Evolutionary conservation across 2,888 invertebrate genomes (phyloP), one percentile per base, ranked within the genome.

Genomic region (Morinoia aosen): DNA sequence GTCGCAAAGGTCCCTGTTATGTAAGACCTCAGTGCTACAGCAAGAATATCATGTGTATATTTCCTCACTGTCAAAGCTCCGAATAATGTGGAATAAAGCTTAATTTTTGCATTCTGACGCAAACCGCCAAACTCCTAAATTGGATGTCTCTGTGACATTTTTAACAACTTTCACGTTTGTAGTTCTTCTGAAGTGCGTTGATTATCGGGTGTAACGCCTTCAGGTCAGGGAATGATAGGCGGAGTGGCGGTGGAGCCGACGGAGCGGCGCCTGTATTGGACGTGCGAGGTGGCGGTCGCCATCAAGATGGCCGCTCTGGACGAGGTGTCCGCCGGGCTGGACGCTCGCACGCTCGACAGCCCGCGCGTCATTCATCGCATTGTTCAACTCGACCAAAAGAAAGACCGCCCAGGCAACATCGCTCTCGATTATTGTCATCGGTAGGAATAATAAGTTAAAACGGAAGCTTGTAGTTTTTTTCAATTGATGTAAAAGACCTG

Each of bases 161-260:
- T 76, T 33, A 25, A 19, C 33, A 76, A 76, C 25, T 19, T 76
- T 33, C 76, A 76, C 25, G 3, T 76, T 76, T 76, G 61, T 76
- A 33, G 25, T 76, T 76, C 25, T 76, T 76, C 76, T 76, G 0
- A 1, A 76, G 19, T 33, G 25, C 10, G 76, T 76, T 76, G 76
- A 76, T 76, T 33, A 10, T 76, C 25, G 25, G 76, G 16, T 76
- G 76, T 1, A 33, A 16, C 25, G 19, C 76, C 97, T 97, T 90
- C 97, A 98, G 98, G 98, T 97, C 98, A 98, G 97, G 98, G 98
- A 19, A 98, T 98, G 0, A 99, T 99, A 12, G 99, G 99, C 97
- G 99, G 99, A 90, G 97, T 99, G 97, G 98, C 98, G 95, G 98
- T 98, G 97, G 98, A 98, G 97, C 97, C 98, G 96, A 97, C 98